phyloP scores from a whole-genome alignment of 2,113 vertebrate species.

The Carassius carassius region DNA sequence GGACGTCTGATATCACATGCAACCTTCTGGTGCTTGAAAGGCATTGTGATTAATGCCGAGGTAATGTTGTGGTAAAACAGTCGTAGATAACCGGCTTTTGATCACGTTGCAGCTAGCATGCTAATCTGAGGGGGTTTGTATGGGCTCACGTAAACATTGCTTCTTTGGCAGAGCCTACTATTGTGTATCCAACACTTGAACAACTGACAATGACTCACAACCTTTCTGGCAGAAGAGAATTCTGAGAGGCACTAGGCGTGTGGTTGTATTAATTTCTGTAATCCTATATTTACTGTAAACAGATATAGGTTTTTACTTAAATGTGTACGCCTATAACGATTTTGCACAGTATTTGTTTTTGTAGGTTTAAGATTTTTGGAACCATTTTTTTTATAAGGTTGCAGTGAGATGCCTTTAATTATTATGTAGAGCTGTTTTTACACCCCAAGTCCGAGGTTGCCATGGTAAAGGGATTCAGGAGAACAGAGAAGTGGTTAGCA shows the following conservation, averaged over 20 bases:
- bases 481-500: neutral
- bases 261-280: neutral
- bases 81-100: conserved; percentile 2
- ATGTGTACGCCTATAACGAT: neutral
- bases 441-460: neutral
- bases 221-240: neutral
- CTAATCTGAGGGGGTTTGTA: conserved; percentile 16
- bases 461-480: neutral
- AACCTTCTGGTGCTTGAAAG: conserved; percentile 32
- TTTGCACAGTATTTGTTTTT: neutral
- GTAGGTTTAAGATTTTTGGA: neutral
- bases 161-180: conserved; percentile 13
- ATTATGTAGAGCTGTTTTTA: neutral
- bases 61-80: conserved; percentile 19
- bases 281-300: neutral
- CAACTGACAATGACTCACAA: conserved; percentile 20
- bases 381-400: neutral
- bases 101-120: conserved; percentile 14
- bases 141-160: conserved; percentile 3
- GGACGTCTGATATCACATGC: neutral
- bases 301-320: neutral
- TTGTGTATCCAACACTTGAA: conserved; percentile 19
- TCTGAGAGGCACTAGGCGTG: neutral
- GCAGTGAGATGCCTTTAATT: neutral
- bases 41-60: conserved; percentile 14